Base-by-base conservation (phyloP, 2,113 vertebrate genomes). In the Oophaga pumilio region DNA sequence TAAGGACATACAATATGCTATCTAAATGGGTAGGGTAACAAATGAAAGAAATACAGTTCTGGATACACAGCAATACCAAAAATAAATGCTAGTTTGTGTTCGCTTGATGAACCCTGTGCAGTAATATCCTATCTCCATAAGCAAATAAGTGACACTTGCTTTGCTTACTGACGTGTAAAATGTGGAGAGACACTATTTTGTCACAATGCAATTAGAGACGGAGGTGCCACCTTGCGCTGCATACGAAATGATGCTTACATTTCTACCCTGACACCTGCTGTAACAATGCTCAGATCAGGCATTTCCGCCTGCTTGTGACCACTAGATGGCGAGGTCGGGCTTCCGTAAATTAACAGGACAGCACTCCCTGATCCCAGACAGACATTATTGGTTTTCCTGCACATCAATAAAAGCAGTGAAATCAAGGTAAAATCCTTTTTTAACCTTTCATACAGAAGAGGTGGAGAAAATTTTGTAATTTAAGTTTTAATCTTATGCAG, bases 281-380 rank as follows among this genome's bases (percentile, higher is more conserved):
- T 14, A 66, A 69, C 49, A 52, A 52, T 82, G 33, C 43, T 50
- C 13, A 24, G 18, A 83, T 18, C 1, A 26, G 4, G 11, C 17
- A 14, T 24, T 3, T 26, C 4, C 28, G 62, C 1, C 15, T 8
- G 13, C 18, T n/a, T 6, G 26, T 71, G 4, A 52, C 78, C 86
- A 87, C 86, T 74, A 87, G 86, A 87, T 87, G 86, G 78, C 28
- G 76, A 73, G 78, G 20, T 73, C 60, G 86, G 26, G 78, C 78
- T 74, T 14, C 22, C 7, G 56, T 62, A 57, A n/a, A 56, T 84
- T 22, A 5, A 15, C 24, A 78, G n/a, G 15, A 33, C 33, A 28
- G 24, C 53, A 4, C 0, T 15, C 18, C 50, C 15, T 1, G 11
- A 43, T 74, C 11, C 11, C 13, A 78, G 62, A 50, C 73, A 62